These are phyloP conservation scores for Bufo gargarizans DNA, from an alignment of 2,113 vertebrate genomes.

Conservation along the genomic window DNA sequence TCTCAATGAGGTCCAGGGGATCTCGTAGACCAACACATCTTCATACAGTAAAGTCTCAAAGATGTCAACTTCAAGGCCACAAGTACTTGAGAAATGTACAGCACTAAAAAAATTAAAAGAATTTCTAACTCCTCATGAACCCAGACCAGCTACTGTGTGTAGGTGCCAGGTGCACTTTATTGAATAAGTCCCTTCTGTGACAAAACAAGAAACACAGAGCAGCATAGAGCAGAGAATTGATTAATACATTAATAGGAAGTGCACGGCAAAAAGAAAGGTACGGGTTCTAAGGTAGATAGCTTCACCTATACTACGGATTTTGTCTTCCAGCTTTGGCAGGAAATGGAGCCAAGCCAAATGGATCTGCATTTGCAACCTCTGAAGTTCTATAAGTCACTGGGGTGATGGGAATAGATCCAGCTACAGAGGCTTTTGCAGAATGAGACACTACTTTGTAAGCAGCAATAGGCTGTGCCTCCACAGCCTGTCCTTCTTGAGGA, in stretches of 20 bases:
- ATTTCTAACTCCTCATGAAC: background rate
- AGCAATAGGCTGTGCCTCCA: slow-evolving; percentile 74
- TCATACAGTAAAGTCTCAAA: background rate
- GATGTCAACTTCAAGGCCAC: background rate
- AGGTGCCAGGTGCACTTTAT: background rate
- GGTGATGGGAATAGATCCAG: slow-evolving; percentile 78
- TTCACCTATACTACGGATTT: slow-evolving; percentile 78
- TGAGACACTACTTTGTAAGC: slow-evolving; percentile 89
- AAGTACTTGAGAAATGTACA: background rate
- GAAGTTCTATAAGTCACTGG: slow-evolving; percentile 81
- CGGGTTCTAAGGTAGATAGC: background rate
- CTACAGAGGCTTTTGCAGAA: slow-evolving; percentile 74
- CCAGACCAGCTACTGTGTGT: background rate
- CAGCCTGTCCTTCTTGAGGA: slow-evolving; percentile 72
- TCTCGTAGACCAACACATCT: background rate
- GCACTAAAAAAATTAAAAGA: background rate
- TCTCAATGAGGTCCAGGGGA: background rate
- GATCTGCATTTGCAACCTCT: slow-evolving; percentile 78
- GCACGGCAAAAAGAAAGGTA: slow-evolving; percentile 13
- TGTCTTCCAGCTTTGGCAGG: slow-evolving; percentile 86
- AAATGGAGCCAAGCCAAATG: slow-evolving; percentile 91
- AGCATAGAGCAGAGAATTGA: background rate
- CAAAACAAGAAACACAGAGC: background rate
- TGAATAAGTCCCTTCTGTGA: background rate
- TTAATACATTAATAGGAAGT: slow-evolving; percentile 41